Base-by-base conservation (phyloP, 2,797 vertebrate genomes). In the Pelodytes ibericus region DNA sequence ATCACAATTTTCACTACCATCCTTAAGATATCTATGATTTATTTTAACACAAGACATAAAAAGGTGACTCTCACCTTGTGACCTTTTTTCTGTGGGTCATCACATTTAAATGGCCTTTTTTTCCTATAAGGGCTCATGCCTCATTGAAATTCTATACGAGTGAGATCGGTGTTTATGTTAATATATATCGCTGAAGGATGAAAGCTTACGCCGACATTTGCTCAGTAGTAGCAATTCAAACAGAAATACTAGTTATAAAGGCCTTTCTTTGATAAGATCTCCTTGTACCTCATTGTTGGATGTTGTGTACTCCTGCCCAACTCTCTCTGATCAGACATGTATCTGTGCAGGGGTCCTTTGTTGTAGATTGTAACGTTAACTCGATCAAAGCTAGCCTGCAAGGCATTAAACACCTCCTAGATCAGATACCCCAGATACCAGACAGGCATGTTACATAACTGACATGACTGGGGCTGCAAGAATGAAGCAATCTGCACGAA, bases 211-310 rank as follows among this genome's bases (percentile, higher is more conserved):
- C 90, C 88, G 89, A 87, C 89, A 85, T 91, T 91, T 92, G 89
- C 86, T 91, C 88, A 87, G 86, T 88, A 88, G 88, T 88, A 89
- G 88, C 87, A 88, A 93, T 90, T 91, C 88, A 90, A 89, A 89
- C 90, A 90, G 87, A 90, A 89, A 86, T 81, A 77, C 80, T 84
- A 85, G 88, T 88, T 87, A 88, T 90, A 86, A 89, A 83, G 86
- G 88, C 85, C 87, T 85, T 86, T 88, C 87, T 90, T 90, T 90
- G 91, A 92, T 92, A 92, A 92, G 88, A 90, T 92, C 89, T 83
- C 80, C n/a, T 90, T 90, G 92, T 91, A 86, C 83, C 60, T 81
- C 87, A 90, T 91, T 92, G 89, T 91, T 86, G 84, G 84, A 30
- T 69, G 74, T 39, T 84, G 84, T 90, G 90, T 89, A 88, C 82